phyloP scores from a whole-genome alignment of 2,888 invertebrate species.

The Metopia argyrocephala region DNA sequence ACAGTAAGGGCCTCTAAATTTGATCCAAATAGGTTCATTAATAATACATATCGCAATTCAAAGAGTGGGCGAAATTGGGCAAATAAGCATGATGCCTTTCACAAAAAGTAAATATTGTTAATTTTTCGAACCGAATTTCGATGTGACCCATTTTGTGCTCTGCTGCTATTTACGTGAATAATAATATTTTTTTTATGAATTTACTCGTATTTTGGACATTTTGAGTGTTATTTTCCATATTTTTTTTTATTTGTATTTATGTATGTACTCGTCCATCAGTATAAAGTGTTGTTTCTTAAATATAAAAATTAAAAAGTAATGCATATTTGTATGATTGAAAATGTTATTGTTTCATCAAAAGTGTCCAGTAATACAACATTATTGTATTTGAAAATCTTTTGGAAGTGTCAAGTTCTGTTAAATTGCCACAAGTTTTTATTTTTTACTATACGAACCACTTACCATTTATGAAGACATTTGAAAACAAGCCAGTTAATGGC shows the following conservation, averaged over 20 bases:
- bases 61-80: too few species aligned
- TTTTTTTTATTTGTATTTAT: background rate
- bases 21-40: too few species aligned
- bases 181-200: too few species aligned
- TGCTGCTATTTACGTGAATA: too few species aligned
- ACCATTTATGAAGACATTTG: conserved; percentile 29
- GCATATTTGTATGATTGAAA: background rate
- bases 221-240: background rate
- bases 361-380: conserved; percentile 18
- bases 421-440: background rate
- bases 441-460: conserved; percentile 1
- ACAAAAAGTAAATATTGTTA: too few species aligned
- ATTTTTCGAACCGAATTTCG: too few species aligned
- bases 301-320: background rate
- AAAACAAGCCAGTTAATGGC: conserved; percentile 33
- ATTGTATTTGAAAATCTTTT: conserved; percentile 36
- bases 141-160: too few species aligned
- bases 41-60: too few species aligned
- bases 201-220: too few species aligned
- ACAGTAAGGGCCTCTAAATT: too few species aligned
- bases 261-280: background rate
- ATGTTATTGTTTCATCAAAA: conserved; percentile 21
- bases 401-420: conserved; percentile 21
- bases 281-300: background rate
- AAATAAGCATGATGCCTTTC: too few species aligned